phyloP scores from a whole-genome alignment of 2,888 invertebrate genomes.

The Julus scanicus region DNA sequence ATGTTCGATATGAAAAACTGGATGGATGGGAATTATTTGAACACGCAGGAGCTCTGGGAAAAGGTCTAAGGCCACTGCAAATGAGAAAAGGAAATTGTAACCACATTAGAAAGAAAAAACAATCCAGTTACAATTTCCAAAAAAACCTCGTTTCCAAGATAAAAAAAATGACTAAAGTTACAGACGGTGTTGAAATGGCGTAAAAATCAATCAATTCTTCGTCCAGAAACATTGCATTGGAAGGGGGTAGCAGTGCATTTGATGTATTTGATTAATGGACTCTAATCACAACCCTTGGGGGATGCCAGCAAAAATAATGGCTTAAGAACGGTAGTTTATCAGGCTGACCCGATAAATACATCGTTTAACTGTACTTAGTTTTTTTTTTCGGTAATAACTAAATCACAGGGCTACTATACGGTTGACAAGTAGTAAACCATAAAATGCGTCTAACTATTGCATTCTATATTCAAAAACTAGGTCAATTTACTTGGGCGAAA shows the following conservation, averaged over 20 bases:
- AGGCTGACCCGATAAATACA: neutral
- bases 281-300: neutral
- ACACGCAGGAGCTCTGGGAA: neutral
- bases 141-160: neutral
- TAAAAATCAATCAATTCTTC: neutral
- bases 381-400: neutral
- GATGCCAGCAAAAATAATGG: neutral
- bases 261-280: neutral
- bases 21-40: neutral
- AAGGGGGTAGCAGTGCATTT: too few species aligned
- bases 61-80: neutral
- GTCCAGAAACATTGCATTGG: neutral
- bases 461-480: too few species aligned
- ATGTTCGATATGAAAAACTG: neutral
- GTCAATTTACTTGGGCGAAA: too few species aligned
- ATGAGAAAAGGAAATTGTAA: neutral
- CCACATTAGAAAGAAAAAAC: neutral
- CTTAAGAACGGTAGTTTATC: neutral
- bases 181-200: neutral
- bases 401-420: too few species aligned
- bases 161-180: neutral
- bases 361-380: neutral
- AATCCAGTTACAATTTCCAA: neutral
- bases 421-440: too few species aligned
- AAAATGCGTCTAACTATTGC: too few species aligned